Conservation (phyloP, 2,888 invertebrate genomes). For the Limnephilus auricula region DNA sequence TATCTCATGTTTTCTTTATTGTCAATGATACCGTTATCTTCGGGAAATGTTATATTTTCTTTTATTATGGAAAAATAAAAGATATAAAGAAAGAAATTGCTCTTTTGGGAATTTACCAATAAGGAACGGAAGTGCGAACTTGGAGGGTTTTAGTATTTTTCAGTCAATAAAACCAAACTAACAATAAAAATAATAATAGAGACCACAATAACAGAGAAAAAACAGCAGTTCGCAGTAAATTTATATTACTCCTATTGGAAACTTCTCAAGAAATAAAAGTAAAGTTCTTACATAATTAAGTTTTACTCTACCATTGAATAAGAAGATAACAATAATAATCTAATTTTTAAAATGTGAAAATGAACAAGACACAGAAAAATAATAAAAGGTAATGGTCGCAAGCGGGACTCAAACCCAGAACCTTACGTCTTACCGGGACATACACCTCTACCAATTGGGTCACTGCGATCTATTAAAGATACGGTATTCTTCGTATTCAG, state of each 20-base stretch:
- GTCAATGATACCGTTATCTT: not conserved
- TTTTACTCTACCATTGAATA: too few relatives aligned
- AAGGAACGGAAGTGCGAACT: not conserved
- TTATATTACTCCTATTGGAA: not conserved
- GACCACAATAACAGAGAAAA: not conserved
- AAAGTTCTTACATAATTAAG: not conserved
- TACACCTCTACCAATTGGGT: too few relatives aligned
- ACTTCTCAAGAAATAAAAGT: not conserved
- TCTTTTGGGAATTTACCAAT: not conserved
- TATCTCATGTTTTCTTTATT: not conserved
- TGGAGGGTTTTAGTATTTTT: not conserved
- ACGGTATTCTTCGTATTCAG: too few relatives aligned
- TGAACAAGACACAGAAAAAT: too few relatives aligned
- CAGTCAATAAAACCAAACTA: not conserved
- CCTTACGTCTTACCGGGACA: too few relatives aligned
- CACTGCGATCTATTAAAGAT: too few relatives aligned
- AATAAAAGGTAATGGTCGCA: too few relatives aligned
- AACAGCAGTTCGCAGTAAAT: not conserved
- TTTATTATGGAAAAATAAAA: not conserved
- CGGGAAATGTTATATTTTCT: not conserved
- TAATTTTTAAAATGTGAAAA: too few relatives aligned
- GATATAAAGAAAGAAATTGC: not conserved
- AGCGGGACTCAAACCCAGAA: too few relatives aligned
- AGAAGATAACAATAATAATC: too few relatives aligned
- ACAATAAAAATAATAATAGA: not conserved